Evolutionary conservation across 1,140 invertebrate species (phyloP).

Genomic region (Drosophila kurseongensis): DNA sequence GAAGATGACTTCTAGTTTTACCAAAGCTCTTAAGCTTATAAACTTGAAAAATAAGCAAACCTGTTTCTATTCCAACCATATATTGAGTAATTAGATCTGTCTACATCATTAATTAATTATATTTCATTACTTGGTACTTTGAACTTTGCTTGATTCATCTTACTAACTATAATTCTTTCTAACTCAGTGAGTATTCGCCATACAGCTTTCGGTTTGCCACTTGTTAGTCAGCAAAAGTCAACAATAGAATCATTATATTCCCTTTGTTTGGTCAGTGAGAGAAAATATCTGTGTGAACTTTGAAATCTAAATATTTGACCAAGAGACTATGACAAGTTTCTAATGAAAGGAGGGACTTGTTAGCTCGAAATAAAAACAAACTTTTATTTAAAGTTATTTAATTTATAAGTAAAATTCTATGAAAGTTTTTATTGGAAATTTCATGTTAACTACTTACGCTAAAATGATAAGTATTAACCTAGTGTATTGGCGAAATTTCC

Average conservation of each 20-base stretch:
- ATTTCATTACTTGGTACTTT: slow-evolving; percentile 15
- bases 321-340: slow-evolving; percentile 17
- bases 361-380: background rate
- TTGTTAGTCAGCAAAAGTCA: slow-evolving; percentile 11
- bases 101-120: background rate
- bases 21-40: background rate
- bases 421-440: no score
- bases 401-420: background rate
- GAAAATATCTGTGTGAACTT: slow-evolving; percentile 33
- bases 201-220: slow-evolving; percentile 1
- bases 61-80: background rate
- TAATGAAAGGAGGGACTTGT: slow-evolving; percentile 29
- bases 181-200: background rate
- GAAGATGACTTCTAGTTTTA: background rate
- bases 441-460: no score
- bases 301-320: slow-evolving; percentile 29
- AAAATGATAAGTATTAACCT: no score
- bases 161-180: slow-evolving; percentile 13
- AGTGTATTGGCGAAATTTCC: no score
- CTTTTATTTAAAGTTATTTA: background rate
- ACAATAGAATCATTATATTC: slow-evolving; percentile 36
- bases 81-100: background rate
- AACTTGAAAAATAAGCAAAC: background rate
- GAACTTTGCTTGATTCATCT: slow-evolving; percentile 35
- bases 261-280: slow-evolving; percentile 21